Percentiles rank a stretch among this genome's conserved stretches.
Conservation (phyloP, 2,113 vertebrate genomes). For the Forbesichthys agassizii region DNA sequence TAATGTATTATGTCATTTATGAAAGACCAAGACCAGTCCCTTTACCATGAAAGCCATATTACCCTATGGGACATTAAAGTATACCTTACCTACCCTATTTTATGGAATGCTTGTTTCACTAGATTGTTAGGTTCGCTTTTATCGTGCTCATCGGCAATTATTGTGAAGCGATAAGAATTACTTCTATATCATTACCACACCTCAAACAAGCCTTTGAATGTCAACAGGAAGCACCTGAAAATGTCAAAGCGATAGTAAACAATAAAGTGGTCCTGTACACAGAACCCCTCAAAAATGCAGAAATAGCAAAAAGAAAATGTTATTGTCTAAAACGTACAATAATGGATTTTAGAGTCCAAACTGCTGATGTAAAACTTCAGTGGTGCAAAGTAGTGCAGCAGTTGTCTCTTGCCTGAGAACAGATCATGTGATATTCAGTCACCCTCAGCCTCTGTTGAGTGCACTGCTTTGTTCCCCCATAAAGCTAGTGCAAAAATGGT, state of each 20-base stretch:
- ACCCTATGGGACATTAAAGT: too few species aligned
- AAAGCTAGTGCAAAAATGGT: not conserved
- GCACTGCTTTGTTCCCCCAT: slow-evolving; percentile 18
- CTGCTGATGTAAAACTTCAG: not conserved
- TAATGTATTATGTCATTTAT: too few species aligned
- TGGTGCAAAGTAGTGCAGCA: not conserved
- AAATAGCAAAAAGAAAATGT: too few species aligned
- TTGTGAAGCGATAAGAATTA: not conserved
- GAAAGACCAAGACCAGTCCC: too few species aligned
- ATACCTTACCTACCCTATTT: not conserved
- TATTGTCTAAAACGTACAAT: not conserved
- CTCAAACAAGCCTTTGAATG: not conserved
- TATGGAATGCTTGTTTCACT: not conserved
- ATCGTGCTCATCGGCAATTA: not conserved
- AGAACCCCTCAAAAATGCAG: not conserved
- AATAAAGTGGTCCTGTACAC: not conserved
- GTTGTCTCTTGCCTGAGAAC: not conserved
- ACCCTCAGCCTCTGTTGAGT: not conserved
- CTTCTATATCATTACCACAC: not conserved
- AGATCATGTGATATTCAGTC: not conserved
- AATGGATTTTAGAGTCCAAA: not conserved
- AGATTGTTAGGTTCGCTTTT: slow-evolving; percentile 27
- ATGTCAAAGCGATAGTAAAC: not conserved
- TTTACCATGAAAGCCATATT: too few species aligned
- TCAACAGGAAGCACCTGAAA: slow-evolving; percentile 2